Evolutionary conservation across 2,113 vertebrate genomes (phyloP).

Genomic region (Bathybates hornii): DNA sequence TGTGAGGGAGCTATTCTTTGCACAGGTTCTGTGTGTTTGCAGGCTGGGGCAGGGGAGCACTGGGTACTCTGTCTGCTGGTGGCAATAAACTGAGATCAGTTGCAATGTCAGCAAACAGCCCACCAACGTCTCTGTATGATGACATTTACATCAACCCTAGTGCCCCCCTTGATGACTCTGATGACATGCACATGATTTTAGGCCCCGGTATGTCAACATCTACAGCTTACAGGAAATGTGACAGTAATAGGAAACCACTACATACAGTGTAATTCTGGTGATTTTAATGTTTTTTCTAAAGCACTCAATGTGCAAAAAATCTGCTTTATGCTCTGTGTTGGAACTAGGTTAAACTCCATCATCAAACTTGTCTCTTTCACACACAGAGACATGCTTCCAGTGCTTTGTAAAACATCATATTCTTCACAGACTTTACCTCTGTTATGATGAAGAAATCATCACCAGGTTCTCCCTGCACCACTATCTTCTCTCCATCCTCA

Average conservation of each 20-base stretch:
- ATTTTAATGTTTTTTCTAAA: neutral
- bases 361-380: neutral
- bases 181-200: neutral
- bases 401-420: neutral
- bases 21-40: neutral
- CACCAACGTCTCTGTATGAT: slow-evolving; percentile 13
- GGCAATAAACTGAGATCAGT: slow-evolving; percentile 44
- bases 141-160: neutral
- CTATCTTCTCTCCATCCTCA: slow-evolving; percentile 96
- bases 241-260: neutral
- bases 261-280: neutral
- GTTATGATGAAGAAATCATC: slow-evolving; percentile 98
- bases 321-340: neutral
- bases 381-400: neutral
- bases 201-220: neutral
- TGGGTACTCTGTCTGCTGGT: slow-evolving; percentile 27
- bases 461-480: slow-evolving; percentile 91
- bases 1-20: slow-evolving; percentile 2
- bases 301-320: neutral
- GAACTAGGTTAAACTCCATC: neutral
- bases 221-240: neutral
- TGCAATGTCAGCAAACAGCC: slow-evolving; percentile 16
- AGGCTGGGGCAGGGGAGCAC: neutral
- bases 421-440: slow-evolving; percentile 72
- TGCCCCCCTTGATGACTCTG: slow-evolving; percentile 2